phyloP scores from a whole-genome alignment of 2,113 vertebrate genomes.

The Gasterosteus nipponicus region DNA sequence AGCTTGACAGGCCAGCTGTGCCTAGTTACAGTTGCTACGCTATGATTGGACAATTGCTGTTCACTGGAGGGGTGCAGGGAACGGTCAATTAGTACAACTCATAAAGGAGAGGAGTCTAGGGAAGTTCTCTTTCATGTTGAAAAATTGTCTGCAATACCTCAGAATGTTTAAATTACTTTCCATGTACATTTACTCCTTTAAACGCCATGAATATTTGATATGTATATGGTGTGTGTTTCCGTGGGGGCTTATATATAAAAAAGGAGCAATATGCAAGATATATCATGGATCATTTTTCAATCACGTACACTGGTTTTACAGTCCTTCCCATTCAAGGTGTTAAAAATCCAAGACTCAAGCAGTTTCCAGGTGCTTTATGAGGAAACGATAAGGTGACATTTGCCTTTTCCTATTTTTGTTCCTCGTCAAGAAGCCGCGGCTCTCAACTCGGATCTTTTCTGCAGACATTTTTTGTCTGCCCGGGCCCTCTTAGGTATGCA shows the following conservation, averaged over 20 bases:
- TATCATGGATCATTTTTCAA: constrained; percentile 14
- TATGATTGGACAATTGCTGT: neutral
- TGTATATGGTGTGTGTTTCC: neutral
- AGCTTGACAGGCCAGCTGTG: neutral
- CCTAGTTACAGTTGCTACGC: neutral
- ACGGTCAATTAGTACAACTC: neutral
- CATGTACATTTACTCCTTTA: neutral
- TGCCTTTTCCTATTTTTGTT: constrained; percentile 37
- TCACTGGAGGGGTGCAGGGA: constrained; percentile 23
- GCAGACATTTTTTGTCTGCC: constrained; percentile 44
- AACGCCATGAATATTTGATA: neutral
- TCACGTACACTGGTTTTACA: constrained; percentile 25
- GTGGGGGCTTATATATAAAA: neutral
- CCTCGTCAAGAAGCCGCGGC: constrained; percentile 24
- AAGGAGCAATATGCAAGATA: constrained; percentile 11
- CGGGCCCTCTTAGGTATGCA: neutral
- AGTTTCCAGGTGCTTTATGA: constrained; percentile 34
- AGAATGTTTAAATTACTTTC: neutral
- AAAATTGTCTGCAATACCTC: neutral
- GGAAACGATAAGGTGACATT: constrained; percentile 48
- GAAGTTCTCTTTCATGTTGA: neutral
- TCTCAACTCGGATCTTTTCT: constrained; percentile 37
- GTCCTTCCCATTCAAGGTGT: constrained; percentile 23
- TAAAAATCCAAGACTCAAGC: constrained; percentile 18
- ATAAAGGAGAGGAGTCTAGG: neutral